Conservation (phyloP, 1,140 invertebrate genomes). For the Tribolium castaneum region DNA sequence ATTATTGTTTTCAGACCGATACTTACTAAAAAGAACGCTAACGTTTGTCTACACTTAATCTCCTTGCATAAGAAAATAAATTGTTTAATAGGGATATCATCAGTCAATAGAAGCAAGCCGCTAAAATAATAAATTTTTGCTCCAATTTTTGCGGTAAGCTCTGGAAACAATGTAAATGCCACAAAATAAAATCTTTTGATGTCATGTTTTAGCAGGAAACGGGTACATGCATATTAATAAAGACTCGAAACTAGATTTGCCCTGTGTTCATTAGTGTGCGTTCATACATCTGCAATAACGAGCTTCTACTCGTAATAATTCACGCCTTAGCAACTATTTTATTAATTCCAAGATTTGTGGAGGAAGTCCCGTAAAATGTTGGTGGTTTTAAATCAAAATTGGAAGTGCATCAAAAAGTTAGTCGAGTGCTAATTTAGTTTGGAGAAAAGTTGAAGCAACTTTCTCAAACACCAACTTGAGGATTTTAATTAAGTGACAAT, state of each 20-base stretch:
- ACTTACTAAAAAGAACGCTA: too few relatives aligned
- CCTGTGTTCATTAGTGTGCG: conserved; percentile 16
- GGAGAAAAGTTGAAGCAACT: background rate
- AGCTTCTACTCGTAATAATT: conserved; percentile 24
- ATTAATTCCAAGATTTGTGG: background rate
- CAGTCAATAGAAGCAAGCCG: background rate
- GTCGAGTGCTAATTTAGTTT: background rate
- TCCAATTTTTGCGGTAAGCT: background rate
- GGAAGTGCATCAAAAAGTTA: background rate
- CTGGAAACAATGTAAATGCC: background rate
- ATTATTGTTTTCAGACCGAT: conserved; percentile 5
- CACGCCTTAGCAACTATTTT: conserved; percentile 8
- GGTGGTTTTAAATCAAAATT: background rate
- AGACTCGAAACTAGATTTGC: conserved; percentile 25
- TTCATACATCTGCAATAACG: conserved; percentile 30
- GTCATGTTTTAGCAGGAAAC: conserved; percentile 1
- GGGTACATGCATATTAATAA: conserved; percentile 23
- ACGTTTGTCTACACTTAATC: too few relatives aligned
- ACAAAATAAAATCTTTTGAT: conserved; percentile 20
- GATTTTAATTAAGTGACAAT: background rate
- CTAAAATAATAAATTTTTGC: background rate
- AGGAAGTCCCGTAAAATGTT: background rate
- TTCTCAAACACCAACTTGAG: background rate
- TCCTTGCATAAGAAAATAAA: background rate
- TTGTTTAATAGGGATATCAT: background rate